Base-by-base conservation (phyloP, 1,140 invertebrate genomes). In the Conus ventricosus region DNA sequence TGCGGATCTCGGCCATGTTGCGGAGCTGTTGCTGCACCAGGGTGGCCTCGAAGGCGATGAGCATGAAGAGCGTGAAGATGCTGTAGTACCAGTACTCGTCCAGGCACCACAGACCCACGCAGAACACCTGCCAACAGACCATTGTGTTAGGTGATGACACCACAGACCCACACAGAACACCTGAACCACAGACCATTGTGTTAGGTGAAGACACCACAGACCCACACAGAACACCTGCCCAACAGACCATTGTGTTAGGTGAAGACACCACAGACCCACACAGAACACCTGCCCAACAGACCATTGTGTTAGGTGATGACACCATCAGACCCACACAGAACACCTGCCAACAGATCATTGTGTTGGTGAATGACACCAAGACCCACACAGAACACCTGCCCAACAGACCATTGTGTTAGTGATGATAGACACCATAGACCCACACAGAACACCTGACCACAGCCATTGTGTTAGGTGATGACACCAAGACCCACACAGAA, bases 1-100 rank as follows among this genome's bases (percentile, higher is more conserved):
- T 99, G n/a, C 99, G 96, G 91, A 99, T 99, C 96, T 99, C 99
- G n/a, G 98, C 97, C 98, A 99, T 99, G 95, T 99, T 99, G 91
- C 98, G 96, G 10, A 99, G 93, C 94, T 99, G 99, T 94, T 99
- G 99, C 93, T 99, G 98, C 1, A 99, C 99, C 54, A 99, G 96
- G 10, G 99, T 99, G 90, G 98, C 99, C 95, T 99, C 99, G 95
- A 99, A 99, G 91, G 98, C 97, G 51, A 99, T 97, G 67, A 99
- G 96, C 99, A 99, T 99, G 81, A 99, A 96, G 2, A 99, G 96
- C 0, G 99, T 99, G 94, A 99, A 99, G 55, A 99, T 96, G 88
- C 98, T 99, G 94, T 99, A 99, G 95, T 99, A 99, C 96, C 95
- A 95, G 90, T 95, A 95, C 95, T 99, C 99, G 94, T 99, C 99